Percentiles rank a stretch among this genome's conserved stretches.
phyloP scores from a whole-genome alignment of 2,113 vertebrate genomes.

The Hydrochoerus hydrochaeris region DNA sequence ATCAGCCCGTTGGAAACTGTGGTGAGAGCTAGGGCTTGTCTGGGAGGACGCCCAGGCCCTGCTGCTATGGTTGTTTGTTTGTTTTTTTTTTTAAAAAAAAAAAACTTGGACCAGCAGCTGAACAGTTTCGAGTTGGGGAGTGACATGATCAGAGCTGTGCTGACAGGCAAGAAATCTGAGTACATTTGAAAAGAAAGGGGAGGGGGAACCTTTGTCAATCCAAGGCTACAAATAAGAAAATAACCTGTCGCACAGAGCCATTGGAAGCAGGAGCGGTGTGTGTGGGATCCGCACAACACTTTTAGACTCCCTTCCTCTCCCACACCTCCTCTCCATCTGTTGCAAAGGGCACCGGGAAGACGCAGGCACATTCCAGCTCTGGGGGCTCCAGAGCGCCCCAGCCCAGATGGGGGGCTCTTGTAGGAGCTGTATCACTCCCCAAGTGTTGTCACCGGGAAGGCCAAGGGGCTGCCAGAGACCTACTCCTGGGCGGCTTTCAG shows the following conservation, averaged over 20 bases:
- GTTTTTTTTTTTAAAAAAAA: neutral
- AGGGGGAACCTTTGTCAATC: constrained; percentile 27
- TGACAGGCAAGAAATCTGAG: constrained; percentile 72
- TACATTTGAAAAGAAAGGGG: constrained; percentile 12
- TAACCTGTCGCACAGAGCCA: constrained; percentile 78
- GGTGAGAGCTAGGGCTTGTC: neutral
- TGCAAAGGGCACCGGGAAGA: constrained; percentile 46
- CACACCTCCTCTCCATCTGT: constrained; percentile 87
- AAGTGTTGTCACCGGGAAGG: neutral
- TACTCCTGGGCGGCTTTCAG: neutral
- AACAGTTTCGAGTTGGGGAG: constrained; percentile 45
- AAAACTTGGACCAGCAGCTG: constrained; percentile 64
- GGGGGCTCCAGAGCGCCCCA: constrained; percentile 67
- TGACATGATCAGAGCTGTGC: constrained; percentile 53
- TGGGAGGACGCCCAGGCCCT: neutral
- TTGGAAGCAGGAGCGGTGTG: constrained; percentile 55
- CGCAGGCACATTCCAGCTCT: constrained; percentile 29
- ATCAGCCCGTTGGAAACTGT: neutral
- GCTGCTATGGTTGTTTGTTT: neutral
- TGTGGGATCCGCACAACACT: constrained; percentile 65
- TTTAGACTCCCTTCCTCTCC: constrained; percentile 78
- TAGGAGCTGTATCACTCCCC: neutral
- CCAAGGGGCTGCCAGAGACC: neutral
- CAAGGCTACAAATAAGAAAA: constrained; percentile 73
- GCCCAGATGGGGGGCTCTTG: constrained; percentile 60